Conservation (phyloP, 2,888 invertebrate species). For the Neoscelio sp. region DNA sequence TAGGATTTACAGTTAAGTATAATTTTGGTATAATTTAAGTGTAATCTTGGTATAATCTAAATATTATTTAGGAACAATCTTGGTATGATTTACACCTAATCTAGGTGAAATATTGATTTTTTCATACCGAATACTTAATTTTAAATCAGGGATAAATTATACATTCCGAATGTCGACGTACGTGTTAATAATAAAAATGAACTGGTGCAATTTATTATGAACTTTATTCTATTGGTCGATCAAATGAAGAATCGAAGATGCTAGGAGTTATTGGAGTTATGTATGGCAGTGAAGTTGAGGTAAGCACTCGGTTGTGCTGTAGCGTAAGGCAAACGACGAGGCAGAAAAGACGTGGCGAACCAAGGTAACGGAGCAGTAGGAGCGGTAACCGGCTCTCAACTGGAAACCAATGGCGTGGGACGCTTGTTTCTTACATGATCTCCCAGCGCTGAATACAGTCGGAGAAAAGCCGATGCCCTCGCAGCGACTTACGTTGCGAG, state of each 20-base stretch:
- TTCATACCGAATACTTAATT: too few relatives aligned
- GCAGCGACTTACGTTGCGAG: conserved; percentile 46
- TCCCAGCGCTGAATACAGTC: conserved; percentile 42
- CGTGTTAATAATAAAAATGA: too few relatives aligned
- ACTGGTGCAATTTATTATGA: too few relatives aligned
- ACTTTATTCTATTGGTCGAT: too few relatives aligned
- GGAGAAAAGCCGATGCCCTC: conserved; percentile 72
- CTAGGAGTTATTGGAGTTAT: conserved; percentile 11
- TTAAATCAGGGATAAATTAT: too few relatives aligned
- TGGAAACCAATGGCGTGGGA: conserved; percentile 81
- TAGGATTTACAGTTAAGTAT: too few relatives aligned
- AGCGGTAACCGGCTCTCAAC: conserved; percentile 81
- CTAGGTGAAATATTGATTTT: too few relatives aligned
- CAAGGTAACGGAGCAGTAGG: conserved; percentile 79
- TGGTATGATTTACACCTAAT: too few relatives aligned
- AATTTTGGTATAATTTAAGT: too few relatives aligned
- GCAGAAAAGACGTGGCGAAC: conserved; percentile 60
- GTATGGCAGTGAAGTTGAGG: conserved; percentile 36
- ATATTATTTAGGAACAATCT: too few relatives aligned
- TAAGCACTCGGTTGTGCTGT: conserved; percentile 24
- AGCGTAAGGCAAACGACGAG: conserved; percentile 62
- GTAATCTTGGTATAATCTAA: too few relatives aligned
- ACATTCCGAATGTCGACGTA: too few relatives aligned
- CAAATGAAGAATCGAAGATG: neutral
- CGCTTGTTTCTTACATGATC: conserved; percentile 56